Percentiles rank a stretch among this genome's conserved stretches.
These are phyloP conservation scores for Oscheius sp. DNA, from an alignment of 2,888 invertebrate genomes.

Conservation along the genomic window DNA sequence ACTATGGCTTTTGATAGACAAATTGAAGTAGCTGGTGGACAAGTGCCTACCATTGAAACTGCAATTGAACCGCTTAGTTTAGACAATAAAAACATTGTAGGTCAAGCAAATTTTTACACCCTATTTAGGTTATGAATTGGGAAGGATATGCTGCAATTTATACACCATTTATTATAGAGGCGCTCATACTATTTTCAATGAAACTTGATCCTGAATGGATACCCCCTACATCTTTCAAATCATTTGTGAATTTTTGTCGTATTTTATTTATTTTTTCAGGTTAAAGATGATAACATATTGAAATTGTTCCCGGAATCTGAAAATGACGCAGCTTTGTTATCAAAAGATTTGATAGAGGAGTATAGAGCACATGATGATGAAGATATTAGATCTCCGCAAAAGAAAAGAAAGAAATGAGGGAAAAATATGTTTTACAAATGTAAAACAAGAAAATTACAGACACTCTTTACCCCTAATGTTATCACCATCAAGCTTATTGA, in stretches of 20 bases:
- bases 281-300: not conserved
- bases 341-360: not conserved
- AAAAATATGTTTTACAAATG: too few relatives aligned
- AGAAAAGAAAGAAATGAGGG: too few relatives aligned
- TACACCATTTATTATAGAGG: slow-evolving; percentile 8
- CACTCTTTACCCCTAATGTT: too few relatives aligned
- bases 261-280: not conserved
- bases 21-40: slow-evolving; percentile 6
- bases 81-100: too few relatives aligned
- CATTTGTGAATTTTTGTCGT: slow-evolving; percentile 2
- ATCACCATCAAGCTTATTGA: too few relatives aligned
- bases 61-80: too few relatives aligned
- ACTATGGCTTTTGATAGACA: slow-evolving; percentile 13
- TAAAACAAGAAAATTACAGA: too few relatives aligned
- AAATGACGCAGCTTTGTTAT: not conserved
- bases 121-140: too few relatives aligned
- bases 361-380: not conserved
- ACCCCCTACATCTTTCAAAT: slow-evolving; percentile 8
- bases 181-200: not conserved
- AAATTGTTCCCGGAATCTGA: not conserved
- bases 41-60: too few relatives aligned
- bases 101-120: too few relatives aligned
- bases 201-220: slow-evolving; percentile 9
- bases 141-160: too few relatives aligned
- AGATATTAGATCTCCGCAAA: too few relatives aligned